phyloP scores from a whole-genome alignment of 1,140 invertebrate genomes.

The Paracyclopina nana region DNA sequence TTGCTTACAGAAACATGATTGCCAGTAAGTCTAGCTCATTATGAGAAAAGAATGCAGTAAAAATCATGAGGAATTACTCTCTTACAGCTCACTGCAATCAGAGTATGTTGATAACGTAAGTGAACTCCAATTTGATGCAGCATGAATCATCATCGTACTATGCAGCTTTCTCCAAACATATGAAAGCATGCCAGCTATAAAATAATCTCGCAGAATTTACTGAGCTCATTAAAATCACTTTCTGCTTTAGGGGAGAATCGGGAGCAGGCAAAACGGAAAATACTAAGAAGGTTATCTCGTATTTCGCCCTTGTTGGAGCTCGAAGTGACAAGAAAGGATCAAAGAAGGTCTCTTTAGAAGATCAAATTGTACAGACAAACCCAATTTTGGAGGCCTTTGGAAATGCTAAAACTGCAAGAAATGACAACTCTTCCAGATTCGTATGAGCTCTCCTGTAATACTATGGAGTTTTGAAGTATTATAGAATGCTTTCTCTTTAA shows the following conservation, averaged over 20 bases:
- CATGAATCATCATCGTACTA: too few species aligned
- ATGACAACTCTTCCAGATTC: conserved; percentile 98
- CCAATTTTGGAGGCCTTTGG: conserved; percentile 97
- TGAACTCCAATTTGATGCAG: too few species aligned
- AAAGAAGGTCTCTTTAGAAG: conserved; percentile 47
- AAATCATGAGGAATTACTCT: too few species aligned
- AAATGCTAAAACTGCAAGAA: conserved; percentile 99
- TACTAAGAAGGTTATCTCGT: conserved; percentile 98
- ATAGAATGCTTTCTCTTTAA: conserved; percentile 24
- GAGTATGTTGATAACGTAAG: conserved; percentile 25
- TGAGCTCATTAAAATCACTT: too few species aligned
- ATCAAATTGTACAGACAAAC: conserved; percentile 97
- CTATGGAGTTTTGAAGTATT: not conserved
- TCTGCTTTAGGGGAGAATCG: conserved; percentile 68
- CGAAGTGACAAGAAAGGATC: conserved; percentile 27
- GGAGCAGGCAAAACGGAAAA: conserved; percentile 99
- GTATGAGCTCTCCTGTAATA: conserved; percentile 38
- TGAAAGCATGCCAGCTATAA: too few species aligned
- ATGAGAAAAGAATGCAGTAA: not conserved
- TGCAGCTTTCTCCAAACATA: not conserved
- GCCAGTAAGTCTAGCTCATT: conserved; percentile 45
- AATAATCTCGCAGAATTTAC: too few species aligned
- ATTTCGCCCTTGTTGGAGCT: conserved; percentile 87
- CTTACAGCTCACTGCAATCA: conserved; percentile 23
- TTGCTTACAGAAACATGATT: conserved; percentile 98